phyloP scores from a whole-genome alignment of 1,140 invertebrate genomes.

The Potamilus streckersoni region DNA sequence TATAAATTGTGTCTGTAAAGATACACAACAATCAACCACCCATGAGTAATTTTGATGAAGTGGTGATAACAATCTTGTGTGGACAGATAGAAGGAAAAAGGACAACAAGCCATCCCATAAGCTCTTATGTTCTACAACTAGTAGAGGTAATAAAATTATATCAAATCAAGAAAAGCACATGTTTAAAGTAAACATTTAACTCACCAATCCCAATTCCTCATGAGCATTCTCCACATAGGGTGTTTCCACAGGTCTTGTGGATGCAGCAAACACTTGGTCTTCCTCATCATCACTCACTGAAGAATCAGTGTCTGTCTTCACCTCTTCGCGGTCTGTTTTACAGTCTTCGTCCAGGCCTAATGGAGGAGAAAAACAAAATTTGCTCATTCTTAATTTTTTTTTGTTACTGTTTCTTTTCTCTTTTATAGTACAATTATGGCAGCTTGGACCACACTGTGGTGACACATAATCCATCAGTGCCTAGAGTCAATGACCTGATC shows the following conservation, averaged over 20 bases:
- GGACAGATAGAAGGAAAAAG: too few relatives aligned
- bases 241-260: conserved; percentile 58
- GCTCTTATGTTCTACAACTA: too few relatives aligned
- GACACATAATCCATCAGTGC: background rate
- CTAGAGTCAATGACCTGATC: background rate
- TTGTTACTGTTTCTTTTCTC: background rate
- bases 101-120: too few relatives aligned
- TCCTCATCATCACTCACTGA: conserved; percentile 34
- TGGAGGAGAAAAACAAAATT: conserved; percentile 1
- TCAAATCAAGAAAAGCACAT: too few relatives aligned
- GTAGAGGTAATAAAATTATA: too few relatives aligned
- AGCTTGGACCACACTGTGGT: background rate
- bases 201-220: conserved; percentile 79
- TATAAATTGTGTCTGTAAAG: too few relatives aligned
- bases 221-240: conserved; percentile 70
- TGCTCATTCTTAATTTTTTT: background rate
- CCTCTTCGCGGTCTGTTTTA: conserved; percentile 63
- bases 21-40: too few relatives aligned
- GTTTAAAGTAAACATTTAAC: background rate
- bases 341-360: conserved; percentile 52
- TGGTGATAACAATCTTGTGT: too few relatives aligned
- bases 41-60: too few relatives aligned
- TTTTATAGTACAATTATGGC: background rate
- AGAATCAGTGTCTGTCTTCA: conserved; percentile 38
- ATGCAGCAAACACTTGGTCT: conserved; percentile 35